Evolutionary conservation across 2,888 invertebrate genomes (phyloP).

Genomic region (Chloroclystis v-ata): DNA sequence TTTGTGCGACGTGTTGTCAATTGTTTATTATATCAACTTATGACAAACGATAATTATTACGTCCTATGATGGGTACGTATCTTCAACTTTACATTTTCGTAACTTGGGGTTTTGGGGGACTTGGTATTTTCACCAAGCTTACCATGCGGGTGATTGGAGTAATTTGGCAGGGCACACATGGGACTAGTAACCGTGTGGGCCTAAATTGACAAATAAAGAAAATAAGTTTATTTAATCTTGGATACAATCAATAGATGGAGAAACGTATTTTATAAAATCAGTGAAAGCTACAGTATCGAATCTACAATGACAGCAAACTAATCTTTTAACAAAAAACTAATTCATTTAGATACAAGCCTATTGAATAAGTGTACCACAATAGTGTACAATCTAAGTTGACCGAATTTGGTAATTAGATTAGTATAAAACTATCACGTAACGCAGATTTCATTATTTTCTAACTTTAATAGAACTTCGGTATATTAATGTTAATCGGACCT

Average conservation of each 20-base stretch:
- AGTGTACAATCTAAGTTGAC: slow-evolving; percentile 14
- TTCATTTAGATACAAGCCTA: slow-evolving; percentile 11
- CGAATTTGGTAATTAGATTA: slow-evolving; percentile 5
- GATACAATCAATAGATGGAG: slow-evolving; percentile 34
- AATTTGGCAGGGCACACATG: too few relatives aligned
- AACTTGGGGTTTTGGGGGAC: too few relatives aligned
- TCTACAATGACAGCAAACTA: slow-evolving; percentile 26
- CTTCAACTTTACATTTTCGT: too few relatives aligned
- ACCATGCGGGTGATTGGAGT: too few relatives aligned
- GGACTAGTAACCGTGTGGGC: too few relatives aligned
- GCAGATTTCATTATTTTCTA: slow-evolving; percentile 1
- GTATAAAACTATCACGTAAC: not conserved
- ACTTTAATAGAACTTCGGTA: not conserved
- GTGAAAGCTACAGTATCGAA: slow-evolving; percentile 38
- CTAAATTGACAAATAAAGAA: too few relatives aligned
- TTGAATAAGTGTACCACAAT: slow-evolving; percentile 18
- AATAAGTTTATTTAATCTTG: too few relatives aligned
- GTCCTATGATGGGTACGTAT: too few relatives aligned
- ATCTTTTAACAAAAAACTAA: slow-evolving; percentile 26
- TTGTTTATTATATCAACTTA: slow-evolving; percentile 11
- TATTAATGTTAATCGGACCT: too few relatives aligned
- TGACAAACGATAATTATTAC: too few relatives aligned
- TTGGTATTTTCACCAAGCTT: too few relatives aligned
- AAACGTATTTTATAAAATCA: slow-evolving; percentile 31
- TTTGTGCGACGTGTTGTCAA: slow-evolving; percentile 32